phyloP scores from a whole-genome alignment of 1,140 invertebrate genomes.

The Temnothorax longispinosus region DNA sequence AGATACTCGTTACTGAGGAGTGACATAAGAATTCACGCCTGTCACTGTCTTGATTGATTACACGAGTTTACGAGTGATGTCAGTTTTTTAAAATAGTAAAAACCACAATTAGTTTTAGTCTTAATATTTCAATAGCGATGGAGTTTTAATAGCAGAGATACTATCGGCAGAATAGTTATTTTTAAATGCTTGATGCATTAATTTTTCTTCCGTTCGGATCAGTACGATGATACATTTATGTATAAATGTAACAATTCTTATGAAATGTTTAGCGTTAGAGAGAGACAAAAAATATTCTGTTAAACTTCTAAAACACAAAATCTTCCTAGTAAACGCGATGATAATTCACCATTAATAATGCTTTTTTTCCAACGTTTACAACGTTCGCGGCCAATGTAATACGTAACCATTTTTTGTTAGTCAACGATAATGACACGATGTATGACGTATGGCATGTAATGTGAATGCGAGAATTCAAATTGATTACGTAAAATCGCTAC shows the following conservation, averaged over 20 bases:
- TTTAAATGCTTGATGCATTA: not conserved
- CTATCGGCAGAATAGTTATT: not conserved
- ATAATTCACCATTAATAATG: not conserved
- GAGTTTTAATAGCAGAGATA: not conserved
- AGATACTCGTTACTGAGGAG: not conserved
- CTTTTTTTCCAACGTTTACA: not conserved
- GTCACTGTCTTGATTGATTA: not conserved
- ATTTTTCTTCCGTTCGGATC: not conserved
- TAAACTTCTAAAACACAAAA: not conserved
- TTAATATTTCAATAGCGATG: not conserved
- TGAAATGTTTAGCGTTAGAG: not conserved
- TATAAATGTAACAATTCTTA: not conserved
- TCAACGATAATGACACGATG: not conserved
- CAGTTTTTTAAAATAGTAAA: not conserved
- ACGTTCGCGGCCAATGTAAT: not conserved
- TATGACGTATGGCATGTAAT: not conserved
- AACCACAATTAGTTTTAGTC: not conserved
- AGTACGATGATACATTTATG: not conserved
- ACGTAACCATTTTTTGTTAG: not conserved
- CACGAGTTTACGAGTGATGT: not conserved
- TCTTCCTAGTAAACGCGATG: not conserved
- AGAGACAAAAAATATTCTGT: not conserved
- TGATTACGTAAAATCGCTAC: not conserved
- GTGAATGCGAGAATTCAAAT: not conserved
- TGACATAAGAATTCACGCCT: not conserved